Base-by-base conservation (phyloP, 1,140 invertebrate genomes). In the Saccostrea glomerata region DNA sequence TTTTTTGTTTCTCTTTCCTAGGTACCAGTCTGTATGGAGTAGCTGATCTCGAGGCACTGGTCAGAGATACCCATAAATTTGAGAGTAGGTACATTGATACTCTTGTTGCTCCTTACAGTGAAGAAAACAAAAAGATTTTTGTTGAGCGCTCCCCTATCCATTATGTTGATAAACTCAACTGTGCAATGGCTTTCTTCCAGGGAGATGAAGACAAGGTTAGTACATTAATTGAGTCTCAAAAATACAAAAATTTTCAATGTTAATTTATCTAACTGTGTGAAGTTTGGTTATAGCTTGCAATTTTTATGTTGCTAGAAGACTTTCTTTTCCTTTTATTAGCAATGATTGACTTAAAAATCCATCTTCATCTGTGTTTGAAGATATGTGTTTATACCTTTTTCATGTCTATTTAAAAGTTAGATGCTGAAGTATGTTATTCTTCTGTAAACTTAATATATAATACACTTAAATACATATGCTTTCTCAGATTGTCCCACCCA, bases 31-130 rank as follows among this genome's bases (percentile, higher is more conserved):
- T 93, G 88, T 95, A 94, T 91, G 94, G 94, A n/a, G 90, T 95
- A 56, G 89, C 89, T 25, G 94, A 95, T 87, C 85, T 95, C n/a
- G 90, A 91, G 55, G 91, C 91, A 2, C 88, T 95, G 60, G 92
- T 90, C 25, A 56, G 56, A 13, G 95, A 95, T 54, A 95, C 95
- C 20, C 95, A 95, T 89, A 95, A 95, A 87, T 95, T 95, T 93
- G 95, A 95, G 89, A 94, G 93, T 84, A 91, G 93, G n/a, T 95
- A 95, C 89, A 89, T 95, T n/a, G 94, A 95, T 85, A 89, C 56
- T 2, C 84, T 95, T 3, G 90, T 95, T 55, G 93, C 92, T 23
- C 94, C 94, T 25, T 93, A 93, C 70, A 88, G 88, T 4, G 91
- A 92, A 55, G 90, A 94, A 30, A 90, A 89, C 12, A 91, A 89